These are phyloP conservation scores for Spea hammondii DNA, from an alignment of 2,797 vertebrate species.

Conservation along the genomic window DNA sequence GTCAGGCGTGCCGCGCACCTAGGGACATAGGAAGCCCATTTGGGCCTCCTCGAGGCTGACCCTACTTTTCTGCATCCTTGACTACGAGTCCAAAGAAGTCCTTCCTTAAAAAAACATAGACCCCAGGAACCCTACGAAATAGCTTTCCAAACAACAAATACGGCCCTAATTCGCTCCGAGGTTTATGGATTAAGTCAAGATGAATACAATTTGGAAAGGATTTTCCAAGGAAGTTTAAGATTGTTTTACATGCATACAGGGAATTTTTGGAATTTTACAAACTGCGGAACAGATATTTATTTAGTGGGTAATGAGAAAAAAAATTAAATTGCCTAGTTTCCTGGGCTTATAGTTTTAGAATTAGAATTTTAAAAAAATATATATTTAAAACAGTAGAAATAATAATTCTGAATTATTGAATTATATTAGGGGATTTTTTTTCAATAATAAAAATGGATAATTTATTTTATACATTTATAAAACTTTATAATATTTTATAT, in stretches of 20 bases:
- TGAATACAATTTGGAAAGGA: conserved; percentile 78
- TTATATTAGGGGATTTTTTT: too few species aligned
- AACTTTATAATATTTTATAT: too few species aligned
- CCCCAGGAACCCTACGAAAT: conserved; percentile 71
- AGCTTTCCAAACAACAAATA: conserved; percentile 76
- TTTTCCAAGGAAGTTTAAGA: conserved; percentile 76
- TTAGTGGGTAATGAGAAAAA: conserved; percentile 17
- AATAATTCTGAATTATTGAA: too few species aligned
- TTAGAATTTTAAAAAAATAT: neutral
- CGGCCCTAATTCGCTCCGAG: conserved; percentile 71
- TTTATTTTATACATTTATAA: too few species aligned
- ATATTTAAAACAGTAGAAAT: too few species aligned
- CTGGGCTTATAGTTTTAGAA: neutral
- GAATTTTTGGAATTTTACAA: conserved; percentile 24
- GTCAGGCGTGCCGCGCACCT: conserved; percentile 69
- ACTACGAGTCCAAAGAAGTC: conserved; percentile 60
- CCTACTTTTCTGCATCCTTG: conserved; percentile 55
- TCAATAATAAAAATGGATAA: too few species aligned
- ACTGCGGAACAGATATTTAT: conserved; percentile 12
- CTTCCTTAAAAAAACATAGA: conserved; percentile 71
- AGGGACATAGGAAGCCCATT: conserved; percentile 61
- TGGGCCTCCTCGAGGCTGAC: conserved; percentile 57
- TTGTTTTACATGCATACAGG: conserved; percentile 62
- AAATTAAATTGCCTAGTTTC: neutral
- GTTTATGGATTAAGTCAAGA: conserved; percentile 78